These are phyloP conservation scores for Mycteria americana DNA, from an alignment of 2,797 vertebrate species.

Conservation along the genomic window DNA sequence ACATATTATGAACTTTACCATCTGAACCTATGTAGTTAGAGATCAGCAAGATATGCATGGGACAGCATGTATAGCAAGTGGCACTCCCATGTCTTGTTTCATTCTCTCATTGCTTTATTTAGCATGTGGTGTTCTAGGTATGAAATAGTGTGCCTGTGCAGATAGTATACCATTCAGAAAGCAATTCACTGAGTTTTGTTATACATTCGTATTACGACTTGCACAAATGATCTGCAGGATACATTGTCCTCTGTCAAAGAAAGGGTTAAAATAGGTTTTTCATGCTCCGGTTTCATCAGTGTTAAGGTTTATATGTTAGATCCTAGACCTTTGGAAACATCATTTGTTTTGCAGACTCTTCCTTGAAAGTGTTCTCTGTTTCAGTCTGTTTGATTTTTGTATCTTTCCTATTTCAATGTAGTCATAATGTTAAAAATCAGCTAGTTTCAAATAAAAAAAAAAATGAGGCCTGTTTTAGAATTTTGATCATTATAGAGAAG, in stretches of 20 bases:
- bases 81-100: neutral
- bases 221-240: neutral
- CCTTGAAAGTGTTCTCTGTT: neutral
- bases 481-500: neutral
- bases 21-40: neutral
- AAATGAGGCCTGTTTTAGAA: neutral
- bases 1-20: neutral
- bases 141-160: neutral
- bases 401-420: neutral
- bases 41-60: neutral
- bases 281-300: neutral
- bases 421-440: neutral
- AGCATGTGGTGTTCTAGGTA: neutral
- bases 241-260: neutral
- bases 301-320: neutral
- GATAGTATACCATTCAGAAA: neutral
- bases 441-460: neutral
- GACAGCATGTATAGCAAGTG: neutral
- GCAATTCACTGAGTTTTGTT: neutral
- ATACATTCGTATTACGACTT: neutral
- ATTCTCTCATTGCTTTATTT: neutral
- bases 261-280: neutral
- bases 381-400: neutral
- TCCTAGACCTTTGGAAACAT: neutral
- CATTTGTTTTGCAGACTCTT: neutral